Conservation (phyloP, 2,113 vertebrate genomes). For the Beaufortia kweichowensis region DNA sequence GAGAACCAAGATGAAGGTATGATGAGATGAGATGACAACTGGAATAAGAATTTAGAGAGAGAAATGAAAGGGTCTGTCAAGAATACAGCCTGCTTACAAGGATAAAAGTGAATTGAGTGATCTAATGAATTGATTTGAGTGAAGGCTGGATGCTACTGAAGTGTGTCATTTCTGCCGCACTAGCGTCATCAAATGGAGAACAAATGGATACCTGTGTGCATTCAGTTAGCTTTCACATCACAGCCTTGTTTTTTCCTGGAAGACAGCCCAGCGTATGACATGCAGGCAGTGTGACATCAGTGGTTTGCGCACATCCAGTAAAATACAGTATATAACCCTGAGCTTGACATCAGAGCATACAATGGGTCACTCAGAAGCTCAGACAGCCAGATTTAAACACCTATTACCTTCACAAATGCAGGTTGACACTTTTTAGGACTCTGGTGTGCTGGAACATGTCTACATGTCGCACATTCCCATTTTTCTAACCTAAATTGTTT, state of each 20-base stretch:
- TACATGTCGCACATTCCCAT: too few species aligned
- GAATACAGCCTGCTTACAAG: neutral
- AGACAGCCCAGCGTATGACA: neutral
- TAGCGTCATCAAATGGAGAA: neutral
- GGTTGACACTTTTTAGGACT: neutral
- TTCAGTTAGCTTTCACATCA: neutral
- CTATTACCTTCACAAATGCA: constrained; percentile 19
- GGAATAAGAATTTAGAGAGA: neutral
- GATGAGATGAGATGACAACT: neutral
- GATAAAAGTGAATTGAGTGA: constrained; percentile 8
- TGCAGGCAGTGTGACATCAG: constrained; percentile 4
- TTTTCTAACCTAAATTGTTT: neutral
- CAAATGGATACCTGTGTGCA: neutral
- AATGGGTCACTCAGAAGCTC: neutral
- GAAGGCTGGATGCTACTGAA: neutral
- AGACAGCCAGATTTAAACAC: neutral
- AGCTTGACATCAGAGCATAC: constrained; percentile 31
- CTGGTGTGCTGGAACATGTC: neutral
- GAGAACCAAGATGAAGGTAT: neutral
- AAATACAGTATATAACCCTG: constrained; percentile 11
- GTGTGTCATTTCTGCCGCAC: too few species aligned
- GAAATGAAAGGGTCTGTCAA: neutral
- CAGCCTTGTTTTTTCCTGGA: constrained; percentile 9
- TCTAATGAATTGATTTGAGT: neutral
- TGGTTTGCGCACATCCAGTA: neutral